A percentile compares a stretch with the other conserved stretches of the same genome.
These are phyloP conservation scores for Harpalus rubripes DNA, from an alignment of 2,888 invertebrate species.

Conservation along the genomic window DNA sequence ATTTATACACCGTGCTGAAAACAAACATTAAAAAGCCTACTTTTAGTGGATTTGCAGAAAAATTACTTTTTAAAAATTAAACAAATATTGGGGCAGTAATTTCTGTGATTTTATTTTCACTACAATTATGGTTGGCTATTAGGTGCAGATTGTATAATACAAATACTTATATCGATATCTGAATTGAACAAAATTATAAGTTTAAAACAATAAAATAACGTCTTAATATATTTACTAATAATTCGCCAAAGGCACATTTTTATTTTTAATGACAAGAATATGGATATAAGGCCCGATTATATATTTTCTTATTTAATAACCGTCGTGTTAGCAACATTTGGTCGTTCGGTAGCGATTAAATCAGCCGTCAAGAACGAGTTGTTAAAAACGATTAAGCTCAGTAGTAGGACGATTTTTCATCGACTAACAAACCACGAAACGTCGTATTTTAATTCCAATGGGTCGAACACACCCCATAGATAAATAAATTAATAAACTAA, in stretches of 20 bases:
- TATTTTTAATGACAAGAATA: not conserved
- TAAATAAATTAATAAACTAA: constrained; percentile 59
- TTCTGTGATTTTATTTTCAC: too few relatives aligned
- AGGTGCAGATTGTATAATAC: too few relatives aligned
- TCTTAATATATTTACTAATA: too few relatives aligned
- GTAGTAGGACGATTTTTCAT: constrained; percentile 23
- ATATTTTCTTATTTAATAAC: constrained; percentile 1
- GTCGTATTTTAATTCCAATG: constrained; percentile 53
- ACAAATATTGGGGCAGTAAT: too few relatives aligned
- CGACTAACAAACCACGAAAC: constrained; percentile 41
- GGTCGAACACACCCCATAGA: constrained; percentile 42
- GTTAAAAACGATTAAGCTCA: constrained; percentile 34
- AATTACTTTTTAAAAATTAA: too few relatives aligned
- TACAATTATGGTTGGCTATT: too few relatives aligned
- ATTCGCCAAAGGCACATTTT: not conserved
- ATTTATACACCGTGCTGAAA: too few relatives aligned
- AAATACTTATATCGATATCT: too few relatives aligned
- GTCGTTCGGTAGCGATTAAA: constrained; percentile 21
- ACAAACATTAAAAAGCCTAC: too few relatives aligned
- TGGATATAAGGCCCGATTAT: not conserved
- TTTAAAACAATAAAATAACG: too few relatives aligned
- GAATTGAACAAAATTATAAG: too few relatives aligned
- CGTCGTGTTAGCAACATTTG: constrained; percentile 11
- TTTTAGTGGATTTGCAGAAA: too few relatives aligned
- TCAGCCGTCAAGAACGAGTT: constrained; percentile 28